Evolutionary conservation across 2,888 invertebrate species (phyloP), one percentile per base, ranked within the genome.

Genomic region (Aphidius colemani): DNA sequence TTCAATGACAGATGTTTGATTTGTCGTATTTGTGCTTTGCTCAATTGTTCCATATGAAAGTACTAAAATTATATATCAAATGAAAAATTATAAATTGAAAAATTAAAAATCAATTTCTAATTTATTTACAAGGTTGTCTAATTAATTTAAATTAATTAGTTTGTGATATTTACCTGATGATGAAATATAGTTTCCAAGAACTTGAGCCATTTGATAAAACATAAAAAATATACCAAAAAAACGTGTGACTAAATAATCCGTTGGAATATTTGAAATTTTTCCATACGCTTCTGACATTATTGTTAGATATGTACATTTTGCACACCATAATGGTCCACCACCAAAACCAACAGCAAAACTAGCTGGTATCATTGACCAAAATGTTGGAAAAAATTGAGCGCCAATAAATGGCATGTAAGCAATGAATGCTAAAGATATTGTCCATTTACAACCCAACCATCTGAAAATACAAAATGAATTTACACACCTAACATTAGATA

Each of bases 181-280:
- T 39, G 95, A 94, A 67, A 95, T 89, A 7, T 96, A 87, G 82
- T 96, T 96, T 0, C 96, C 96, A 92, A 94, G 94, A 55, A 96
- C 93, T 85, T 96, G 93, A n/a, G 96, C 93, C 86, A 95, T 90
- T 82, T 96, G 96, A 82, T 95, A 96, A 81, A 96, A 93, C 89
- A 96, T 93, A 86, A 96, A 98, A 85, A 98, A 98, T 7, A 96
- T 86, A 0, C 97, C 97, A 79, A 97, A 97, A 84, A 96, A 96
- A 72, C 94, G 86, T 8, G 95, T 94, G 53, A 96, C 93, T 63
- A 94, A 87, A 6, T 93, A 89, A 68, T 95, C 93, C 6, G 88
- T 85, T 39, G 86, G 82, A 2, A 89, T 86, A 10, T 89, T 89
- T 0, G 90, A 88, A 57, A 93, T 82, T 72, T 87, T 87, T 0